Evolutionary conservation across 2,888 invertebrate species (phyloP).

Genomic region (Dilophus febrilis): DNA sequence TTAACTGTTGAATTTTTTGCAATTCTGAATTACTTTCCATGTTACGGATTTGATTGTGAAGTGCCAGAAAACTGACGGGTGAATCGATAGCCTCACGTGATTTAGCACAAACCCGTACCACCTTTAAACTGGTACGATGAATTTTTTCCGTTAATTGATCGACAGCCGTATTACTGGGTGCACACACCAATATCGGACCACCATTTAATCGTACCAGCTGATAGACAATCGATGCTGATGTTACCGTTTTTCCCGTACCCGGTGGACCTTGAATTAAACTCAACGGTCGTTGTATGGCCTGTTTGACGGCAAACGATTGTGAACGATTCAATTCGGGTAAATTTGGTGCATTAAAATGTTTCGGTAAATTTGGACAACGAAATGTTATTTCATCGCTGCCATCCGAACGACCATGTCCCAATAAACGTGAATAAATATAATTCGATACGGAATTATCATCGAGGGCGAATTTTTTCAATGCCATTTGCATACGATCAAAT

Average conservation of each 20-base stretch:
- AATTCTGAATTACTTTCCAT: conserved; percentile 87
- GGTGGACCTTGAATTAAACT: conserved; percentile 96
- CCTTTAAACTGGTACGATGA: conserved; percentile 87
- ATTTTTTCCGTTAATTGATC: conserved; percentile 99
- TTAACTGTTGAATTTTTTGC: conserved; percentile 85
- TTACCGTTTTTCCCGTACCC: conserved; percentile 92
- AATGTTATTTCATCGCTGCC: conserved; percentile 87
- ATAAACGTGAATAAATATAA: conserved; percentile 90
- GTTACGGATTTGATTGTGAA: conserved; percentile 94
- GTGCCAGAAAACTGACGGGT: conserved; percentile 85
- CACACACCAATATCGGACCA: conserved; percentile 91
- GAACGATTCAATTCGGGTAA: conserved; percentile 95
- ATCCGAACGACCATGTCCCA: conserved; percentile 91
- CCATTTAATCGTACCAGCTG: conserved; percentile 90
- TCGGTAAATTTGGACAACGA: conserved; percentile 71
- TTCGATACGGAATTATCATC: conserved; percentile 94
- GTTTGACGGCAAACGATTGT: conserved; percentile 95
- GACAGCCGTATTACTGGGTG: conserved; percentile 97
- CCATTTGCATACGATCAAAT: conserved; percentile 93
- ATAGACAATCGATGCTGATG: conserved; percentile 97
- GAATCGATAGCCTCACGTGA: conserved; percentile 97
- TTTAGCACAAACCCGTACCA: conserved; percentile 89
- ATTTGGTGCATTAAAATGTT: conserved; percentile 93
- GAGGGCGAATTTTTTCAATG: conserved; percentile 85
- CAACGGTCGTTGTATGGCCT: conserved; percentile 87